Conservation (phyloP, 2,113 vertebrate species). For the Scomber scombrus region DNA sequence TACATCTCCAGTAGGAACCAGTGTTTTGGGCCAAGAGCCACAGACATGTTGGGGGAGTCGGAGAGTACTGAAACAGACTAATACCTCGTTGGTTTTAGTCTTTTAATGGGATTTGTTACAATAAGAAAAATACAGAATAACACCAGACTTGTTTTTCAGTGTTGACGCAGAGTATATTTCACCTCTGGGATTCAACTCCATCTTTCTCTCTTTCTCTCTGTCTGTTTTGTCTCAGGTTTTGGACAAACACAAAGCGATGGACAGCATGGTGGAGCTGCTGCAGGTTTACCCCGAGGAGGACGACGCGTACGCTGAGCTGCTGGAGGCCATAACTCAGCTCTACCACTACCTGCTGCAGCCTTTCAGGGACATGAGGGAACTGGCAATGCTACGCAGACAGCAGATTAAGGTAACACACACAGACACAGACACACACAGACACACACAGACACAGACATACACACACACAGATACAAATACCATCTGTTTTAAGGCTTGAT, state of each 20-base stretch:
- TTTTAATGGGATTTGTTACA: neutral
- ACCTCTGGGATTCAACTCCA: neutral
- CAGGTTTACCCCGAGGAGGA: constrained; percentile 95
- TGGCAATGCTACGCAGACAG: constrained; percentile 95
- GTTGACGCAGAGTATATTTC: neutral
- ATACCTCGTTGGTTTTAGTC: too few relatives aligned
- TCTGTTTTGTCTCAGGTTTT: constrained; percentile 85
- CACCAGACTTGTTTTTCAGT: neutral
- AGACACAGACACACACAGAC: constrained; percentile 28
- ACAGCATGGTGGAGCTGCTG: constrained; percentile 97
- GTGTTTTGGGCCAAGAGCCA: too few relatives aligned
- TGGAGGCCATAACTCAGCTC: constrained; percentile 94
- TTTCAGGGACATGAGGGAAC: constrained; percentile 97
- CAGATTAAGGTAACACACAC: constrained; percentile 94
- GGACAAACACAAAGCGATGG: constrained; percentile 93
- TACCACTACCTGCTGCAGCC: constrained; percentile 98
- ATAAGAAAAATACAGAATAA: too few relatives aligned
- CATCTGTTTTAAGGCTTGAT: constrained; percentile 68
- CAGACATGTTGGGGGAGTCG: too few relatives aligned
- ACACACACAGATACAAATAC: constrained; percentile 40
- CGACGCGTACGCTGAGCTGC: constrained; percentile 90
- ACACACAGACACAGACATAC: constrained; percentile 23
- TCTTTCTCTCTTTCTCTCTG: neutral
- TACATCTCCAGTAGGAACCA: too few relatives aligned
- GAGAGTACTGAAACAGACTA: too few relatives aligned